phyloP scores from a whole-genome alignment of 2,113 vertebrate species.

The Okapia johnstoni region DNA sequence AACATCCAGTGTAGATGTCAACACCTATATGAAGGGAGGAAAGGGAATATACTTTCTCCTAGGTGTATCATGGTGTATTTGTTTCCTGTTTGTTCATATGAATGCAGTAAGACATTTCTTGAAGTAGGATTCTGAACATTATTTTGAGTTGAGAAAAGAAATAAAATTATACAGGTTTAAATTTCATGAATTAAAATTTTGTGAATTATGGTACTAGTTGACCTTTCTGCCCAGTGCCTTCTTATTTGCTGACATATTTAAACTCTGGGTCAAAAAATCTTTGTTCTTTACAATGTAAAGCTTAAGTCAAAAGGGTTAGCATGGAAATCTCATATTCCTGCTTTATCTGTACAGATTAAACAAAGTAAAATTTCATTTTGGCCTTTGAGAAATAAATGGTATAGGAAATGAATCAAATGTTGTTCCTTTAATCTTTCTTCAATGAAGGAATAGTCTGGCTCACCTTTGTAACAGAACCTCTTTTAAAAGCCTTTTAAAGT shows the following conservation, averaged over 20 bases:
- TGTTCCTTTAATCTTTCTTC: background rate
- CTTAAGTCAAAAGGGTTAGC: background rate
- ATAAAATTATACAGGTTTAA: background rate
- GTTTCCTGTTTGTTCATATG: background rate
- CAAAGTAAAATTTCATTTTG: background rate
- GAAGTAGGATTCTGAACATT: background rate
- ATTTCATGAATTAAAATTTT: slow-evolving; percentile 3
- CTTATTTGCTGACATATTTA: background rate
- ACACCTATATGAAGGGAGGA: background rate
- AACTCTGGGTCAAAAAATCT: background rate
- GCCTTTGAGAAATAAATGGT: background rate
- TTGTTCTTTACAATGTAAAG: background rate
- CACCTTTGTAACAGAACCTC: background rate
- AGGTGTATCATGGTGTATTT: background rate
- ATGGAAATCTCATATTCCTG: background rate
- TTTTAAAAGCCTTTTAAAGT: background rate
- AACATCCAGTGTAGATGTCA: background rate
- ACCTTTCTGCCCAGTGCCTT: background rate
- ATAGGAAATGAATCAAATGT: background rate
- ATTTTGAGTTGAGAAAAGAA: background rate
- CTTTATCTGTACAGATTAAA: background rate
- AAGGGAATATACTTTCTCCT: background rate
- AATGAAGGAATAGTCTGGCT: background rate
- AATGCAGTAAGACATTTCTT: background rate
- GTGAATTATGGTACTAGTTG: background rate